Evolutionary conservation across 2,113 vertebrate species (phyloP).

Genomic region (Empidonax alnorum): DNA sequence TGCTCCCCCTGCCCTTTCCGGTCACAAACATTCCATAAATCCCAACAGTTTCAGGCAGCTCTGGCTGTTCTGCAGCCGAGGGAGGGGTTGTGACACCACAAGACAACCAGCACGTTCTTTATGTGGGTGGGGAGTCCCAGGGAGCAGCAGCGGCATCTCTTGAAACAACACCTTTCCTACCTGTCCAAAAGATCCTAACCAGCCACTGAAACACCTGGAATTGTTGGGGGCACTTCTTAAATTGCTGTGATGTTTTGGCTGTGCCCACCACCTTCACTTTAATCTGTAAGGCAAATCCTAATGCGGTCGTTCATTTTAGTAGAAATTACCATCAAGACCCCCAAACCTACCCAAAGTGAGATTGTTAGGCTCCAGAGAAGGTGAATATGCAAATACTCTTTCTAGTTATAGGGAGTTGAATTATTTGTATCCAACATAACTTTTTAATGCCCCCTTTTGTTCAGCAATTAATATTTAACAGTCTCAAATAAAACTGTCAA

Average conservation of each 20-base stretch:
- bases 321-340: not conserved
- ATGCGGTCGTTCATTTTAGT: not conserved
- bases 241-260: not conserved
- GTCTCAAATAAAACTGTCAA: conserved; percentile 76
- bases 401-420: conserved; percentile 58
- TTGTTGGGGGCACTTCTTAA: not conserved
- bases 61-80: not conserved
- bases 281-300: not conserved
- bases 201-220: not conserved
- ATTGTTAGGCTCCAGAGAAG: conserved; percentile 5
- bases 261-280: not conserved
- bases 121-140: not conserved
- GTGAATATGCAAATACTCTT: conserved; percentile 60
- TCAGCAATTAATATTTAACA: conserved; percentile 79
- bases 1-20: not conserved
- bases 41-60: not conserved
- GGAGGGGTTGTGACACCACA: not conserved
- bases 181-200: not conserved
- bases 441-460: conserved; percentile 75
- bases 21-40: not conserved
- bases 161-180: not conserved
- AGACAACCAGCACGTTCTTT: not conserved
- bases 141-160: not conserved
- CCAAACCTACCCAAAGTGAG: not conserved
- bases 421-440: conserved; percentile 75